Base-by-base conservation (phyloP, 2,888 invertebrate species). In the Atherix ibis region DNA sequence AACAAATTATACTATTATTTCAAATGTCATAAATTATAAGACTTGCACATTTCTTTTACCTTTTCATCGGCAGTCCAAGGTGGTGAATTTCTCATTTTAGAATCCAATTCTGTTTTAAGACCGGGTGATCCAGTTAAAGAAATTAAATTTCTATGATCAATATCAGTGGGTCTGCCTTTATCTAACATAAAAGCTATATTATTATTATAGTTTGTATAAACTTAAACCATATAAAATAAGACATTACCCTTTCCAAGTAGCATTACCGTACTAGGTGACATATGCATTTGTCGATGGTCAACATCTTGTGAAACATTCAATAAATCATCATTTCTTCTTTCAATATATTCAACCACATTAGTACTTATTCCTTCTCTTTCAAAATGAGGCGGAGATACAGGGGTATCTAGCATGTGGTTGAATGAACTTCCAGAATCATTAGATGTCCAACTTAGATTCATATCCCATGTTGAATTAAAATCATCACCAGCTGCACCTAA, bases 61-160 rank as follows among this genome's bases (percentile, higher is more conserved):
- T 35, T 35, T 18, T 39, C 35, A 27, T 34, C 36, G 18, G 35
- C 18, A 5, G 33, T 33, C 35, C 35, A 39, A 12, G 15, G 5
- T 9, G 25, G 24, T 15, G 18, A 28, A 12, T 27, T 18, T 16
- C 28, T 27, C 10, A 14, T 43, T 37, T 26, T 46, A 40, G 17
- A 39, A 47, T 29, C n/a, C n/a, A n/a, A n/a, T n/a, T n/a, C n/a
- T n/a, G n/a, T 8, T 25, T 38, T 43, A 5, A 34, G 36, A 8
- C 53, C 64, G 1, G 74, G 76, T 15, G 76, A 80, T 24, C 83
- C 81, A 9, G 85, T 85, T 32, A 87, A 58, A 38, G 83, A 77
- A 50, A 87, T 87, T 40, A 87, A 60, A 62, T 87, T 87, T 44
- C 85, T 68, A 50, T 84, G 84, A 56, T 84, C 84, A 31, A 84